Evolutionary conservation across 2,797 vertebrate species (phyloP), one percentile per base, ranked within the genome.

Genomic region (Columba guinea): DNA sequence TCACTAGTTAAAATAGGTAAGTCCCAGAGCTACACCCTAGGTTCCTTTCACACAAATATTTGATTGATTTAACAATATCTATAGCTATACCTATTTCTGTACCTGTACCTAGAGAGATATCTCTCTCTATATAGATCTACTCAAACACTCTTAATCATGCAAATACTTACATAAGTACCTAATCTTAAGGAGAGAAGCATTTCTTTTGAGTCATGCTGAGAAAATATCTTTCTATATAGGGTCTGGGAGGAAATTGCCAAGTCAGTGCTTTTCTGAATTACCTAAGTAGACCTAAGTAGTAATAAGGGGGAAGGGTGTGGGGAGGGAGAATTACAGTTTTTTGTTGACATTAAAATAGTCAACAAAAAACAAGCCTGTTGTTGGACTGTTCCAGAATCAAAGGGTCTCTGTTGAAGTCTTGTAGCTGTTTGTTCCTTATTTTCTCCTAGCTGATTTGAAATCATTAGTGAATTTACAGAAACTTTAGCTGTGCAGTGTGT

Each of bases 301-400:
- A 62, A 49, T 22, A 11, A 9, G 9, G 3, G 23, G 2, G 21
- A 11, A 9, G 9, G 3, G 20, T 2, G 24, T 0, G 6, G 13
- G 37, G 6, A 22, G 11, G 12, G 0, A 3, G 19, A 75, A 69
- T 73, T 59, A 30, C 11, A 27, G 89, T 63, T 63, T 51, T 67
- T 32, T 59, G 26, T 39, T 82, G 51, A 53, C n/a, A 53, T 55
- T 39, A 67, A 63, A 90, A 56, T 16, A 73, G 24, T 44, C 11
- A 76, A 79, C 46, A 86, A 41, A 20, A 16, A 5, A 0, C 15
- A 52, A 63, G 15, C 9, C 30, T 75, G 0, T 71, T 84, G 11
- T 55, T 82, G 46, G 63, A 37, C 20, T 81, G 5, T 51, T 81
- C 78, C 37, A 75, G 62, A 81, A 94, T 64, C 23, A 89, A 92